Evolutionary conservation across 2,888 invertebrate genomes (phyloP).

Genomic region (Ptilodon capucinus): DNA sequence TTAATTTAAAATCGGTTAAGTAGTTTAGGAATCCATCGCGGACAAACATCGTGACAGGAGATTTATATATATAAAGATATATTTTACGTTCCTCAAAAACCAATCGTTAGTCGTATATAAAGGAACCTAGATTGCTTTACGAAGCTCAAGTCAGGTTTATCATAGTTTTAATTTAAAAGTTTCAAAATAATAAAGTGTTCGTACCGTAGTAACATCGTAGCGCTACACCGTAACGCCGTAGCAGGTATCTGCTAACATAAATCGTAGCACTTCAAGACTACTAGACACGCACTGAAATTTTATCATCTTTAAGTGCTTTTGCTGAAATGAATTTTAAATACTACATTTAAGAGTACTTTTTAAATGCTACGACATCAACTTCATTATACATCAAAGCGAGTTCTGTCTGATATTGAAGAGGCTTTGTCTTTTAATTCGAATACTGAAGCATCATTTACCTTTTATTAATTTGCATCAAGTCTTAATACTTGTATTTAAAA

Average conservation of each 20-base stretch:
- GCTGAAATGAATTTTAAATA: neutral
- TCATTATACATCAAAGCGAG: neutral
- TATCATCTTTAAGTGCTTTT: neutral
- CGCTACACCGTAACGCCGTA: slow-evolving; percentile 22
- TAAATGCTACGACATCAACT: no score
- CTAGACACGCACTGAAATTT: slow-evolving; percentile 23
- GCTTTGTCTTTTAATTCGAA: neutral
- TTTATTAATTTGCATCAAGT: neutral
- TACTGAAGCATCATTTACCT: neutral
- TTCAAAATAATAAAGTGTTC: slow-evolving; percentile 12
- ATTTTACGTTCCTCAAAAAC: no score
- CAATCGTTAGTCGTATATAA: no score
- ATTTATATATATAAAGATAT: no score
- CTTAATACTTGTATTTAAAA: neutral
- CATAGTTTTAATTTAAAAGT: no score
- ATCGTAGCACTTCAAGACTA: slow-evolving; percentile 30
- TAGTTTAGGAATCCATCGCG: no score
- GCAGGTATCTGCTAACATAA: slow-evolving; percentile 18
- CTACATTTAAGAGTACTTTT: no score
- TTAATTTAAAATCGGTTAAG: no score
- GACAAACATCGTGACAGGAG: no score
- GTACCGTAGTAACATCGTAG: slow-evolving; percentile 29
- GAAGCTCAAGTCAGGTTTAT: no score
- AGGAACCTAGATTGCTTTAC: no score
- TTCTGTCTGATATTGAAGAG: neutral